Evolutionary conservation across 2,797 vertebrate species (phyloP).

Genomic region (Pyrocephalus nanus): DNA sequence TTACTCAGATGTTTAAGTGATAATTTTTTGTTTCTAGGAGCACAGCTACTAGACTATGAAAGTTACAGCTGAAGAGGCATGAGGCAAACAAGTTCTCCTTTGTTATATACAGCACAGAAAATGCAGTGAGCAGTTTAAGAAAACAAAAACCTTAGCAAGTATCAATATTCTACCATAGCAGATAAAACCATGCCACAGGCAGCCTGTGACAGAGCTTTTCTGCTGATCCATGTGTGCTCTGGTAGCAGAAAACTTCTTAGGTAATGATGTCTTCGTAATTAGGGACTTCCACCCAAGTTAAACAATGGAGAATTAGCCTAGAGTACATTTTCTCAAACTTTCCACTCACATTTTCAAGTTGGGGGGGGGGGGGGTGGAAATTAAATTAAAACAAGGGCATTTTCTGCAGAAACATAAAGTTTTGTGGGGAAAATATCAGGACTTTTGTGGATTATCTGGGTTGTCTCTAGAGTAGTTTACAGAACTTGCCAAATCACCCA

Average conservation of each 20-base stretch:
- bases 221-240: background rate
- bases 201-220: background rate
- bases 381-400: background rate
- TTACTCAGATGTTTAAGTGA: background rate
- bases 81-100: background rate
- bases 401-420: background rate
- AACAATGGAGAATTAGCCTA: background rate
- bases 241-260: background rate
- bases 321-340: fast-evolving
- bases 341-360: fast-evolving
- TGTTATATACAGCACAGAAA: background rate
- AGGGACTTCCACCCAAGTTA: background rate
- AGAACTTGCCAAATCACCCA: background rate
- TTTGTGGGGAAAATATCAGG: background rate
- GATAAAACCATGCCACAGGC: background rate
- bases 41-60: background rate
- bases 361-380: fast-evolving
- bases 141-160: background rate
- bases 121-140: background rate
- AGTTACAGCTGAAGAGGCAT: background rate
- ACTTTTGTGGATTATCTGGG: background rate
- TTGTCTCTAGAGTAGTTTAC: background rate
- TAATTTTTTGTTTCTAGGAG: background rate
- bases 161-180: fast-evolving
- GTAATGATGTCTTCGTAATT: background rate